phyloP scores from a whole-genome alignment of 2,797 vertebrate genomes.

The Mastacembelus armatus region DNA sequence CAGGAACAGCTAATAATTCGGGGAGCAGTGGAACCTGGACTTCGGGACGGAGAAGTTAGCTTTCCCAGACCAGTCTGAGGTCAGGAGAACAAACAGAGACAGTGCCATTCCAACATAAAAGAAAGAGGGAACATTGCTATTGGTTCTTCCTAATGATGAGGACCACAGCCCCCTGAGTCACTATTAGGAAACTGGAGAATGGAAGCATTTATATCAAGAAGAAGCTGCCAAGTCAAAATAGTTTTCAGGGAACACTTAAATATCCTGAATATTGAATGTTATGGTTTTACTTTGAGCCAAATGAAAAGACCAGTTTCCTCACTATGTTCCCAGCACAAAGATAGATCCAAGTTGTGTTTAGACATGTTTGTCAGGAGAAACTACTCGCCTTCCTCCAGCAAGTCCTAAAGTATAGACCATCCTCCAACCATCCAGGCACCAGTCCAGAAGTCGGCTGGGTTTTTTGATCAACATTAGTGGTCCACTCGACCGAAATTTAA shows the following conservation, averaged over 20 bases:
- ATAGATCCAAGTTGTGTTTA: no score
- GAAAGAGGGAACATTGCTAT: neutral
- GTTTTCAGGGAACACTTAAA: neutral
- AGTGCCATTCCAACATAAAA: constrained; percentile 1
- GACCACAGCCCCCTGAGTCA: neutral
- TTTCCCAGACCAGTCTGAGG: constrained; percentile 20
- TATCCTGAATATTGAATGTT: no score
- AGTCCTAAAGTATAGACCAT: no score
- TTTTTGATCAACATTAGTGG: no score
- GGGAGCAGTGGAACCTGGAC: constrained; percentile 21
- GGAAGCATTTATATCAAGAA: neutral
- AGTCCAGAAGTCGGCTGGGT: no score
- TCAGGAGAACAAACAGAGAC: constrained; percentile 7
- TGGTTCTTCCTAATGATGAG: neutral
- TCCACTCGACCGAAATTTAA: neutral
- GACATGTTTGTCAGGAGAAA: no score
- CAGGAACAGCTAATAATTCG: constrained; percentile 16
- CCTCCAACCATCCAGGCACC: no score
- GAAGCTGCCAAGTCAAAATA: constrained; percentile 1
- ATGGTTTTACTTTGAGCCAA: no score
- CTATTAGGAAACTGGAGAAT: neutral
- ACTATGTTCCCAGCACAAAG: no score
- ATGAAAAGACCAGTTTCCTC: no score
- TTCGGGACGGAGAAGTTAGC: constrained; percentile 63
- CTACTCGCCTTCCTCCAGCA: no score